Percentiles rank a stretch among this genome's conserved stretches.
Conservation (phyloP, 2,113 vertebrate species). For the Panthera tigris region DNA sequence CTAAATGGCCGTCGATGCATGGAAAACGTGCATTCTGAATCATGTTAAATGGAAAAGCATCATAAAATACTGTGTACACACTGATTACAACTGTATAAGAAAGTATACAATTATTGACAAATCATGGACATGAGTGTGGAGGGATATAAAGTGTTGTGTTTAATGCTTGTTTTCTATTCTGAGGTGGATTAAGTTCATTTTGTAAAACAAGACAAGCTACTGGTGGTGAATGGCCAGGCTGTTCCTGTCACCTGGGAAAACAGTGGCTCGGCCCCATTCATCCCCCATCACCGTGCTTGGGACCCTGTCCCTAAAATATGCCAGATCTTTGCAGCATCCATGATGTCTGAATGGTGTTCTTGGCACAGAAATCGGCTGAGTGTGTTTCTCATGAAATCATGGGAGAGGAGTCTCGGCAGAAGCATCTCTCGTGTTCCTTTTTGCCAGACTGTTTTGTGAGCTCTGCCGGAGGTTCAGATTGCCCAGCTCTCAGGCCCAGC, state of each 20-base stretch:
- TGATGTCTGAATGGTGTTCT: neutral
- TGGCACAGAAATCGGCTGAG: neutral
- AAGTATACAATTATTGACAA: slow-evolving; percentile 18
- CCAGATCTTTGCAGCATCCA: neutral
- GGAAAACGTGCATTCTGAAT: neutral
- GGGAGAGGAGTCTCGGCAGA: neutral
- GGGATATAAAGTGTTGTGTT: neutral
- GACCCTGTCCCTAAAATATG: neutral
- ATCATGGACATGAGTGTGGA: neutral
- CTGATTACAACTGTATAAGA: neutral
- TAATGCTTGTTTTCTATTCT: neutral
- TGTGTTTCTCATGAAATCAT: neutral
- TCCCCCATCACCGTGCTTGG: accelerated
- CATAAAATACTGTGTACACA: neutral
- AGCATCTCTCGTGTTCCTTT: neutral
- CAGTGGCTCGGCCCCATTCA: neutral
- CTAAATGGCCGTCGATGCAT: neutral
- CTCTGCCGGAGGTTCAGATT: neutral
- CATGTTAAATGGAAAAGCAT: neutral
- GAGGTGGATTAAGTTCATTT: neutral
- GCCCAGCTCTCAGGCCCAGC: neutral
- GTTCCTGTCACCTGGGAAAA: neutral
- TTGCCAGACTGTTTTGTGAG: neutral
- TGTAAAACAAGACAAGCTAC: neutral
- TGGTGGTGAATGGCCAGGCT: neutral